Percentiles rank a stretch among this genome's conserved stretches.
Conservation (phyloP, 2,888 invertebrate genomes). For the Rambutsinella grinnellia region DNA sequence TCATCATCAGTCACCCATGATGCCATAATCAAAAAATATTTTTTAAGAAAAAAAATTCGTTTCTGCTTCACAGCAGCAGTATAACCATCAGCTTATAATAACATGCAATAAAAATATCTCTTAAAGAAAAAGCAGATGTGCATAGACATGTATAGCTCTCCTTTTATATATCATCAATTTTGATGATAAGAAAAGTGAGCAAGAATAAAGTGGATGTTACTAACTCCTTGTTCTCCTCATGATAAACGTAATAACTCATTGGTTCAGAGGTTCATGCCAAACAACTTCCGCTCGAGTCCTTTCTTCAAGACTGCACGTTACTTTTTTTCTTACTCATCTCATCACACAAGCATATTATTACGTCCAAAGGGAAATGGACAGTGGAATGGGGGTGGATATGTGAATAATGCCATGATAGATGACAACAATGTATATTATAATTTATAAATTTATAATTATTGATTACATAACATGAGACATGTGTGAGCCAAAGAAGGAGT, state of each 20-base stretch:
- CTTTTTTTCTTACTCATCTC: slow-evolving; percentile 14
- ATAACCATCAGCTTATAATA: no score
- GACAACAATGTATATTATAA: slow-evolving; percentile 1
- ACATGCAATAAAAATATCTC: no score
- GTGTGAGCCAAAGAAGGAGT: not conserved
- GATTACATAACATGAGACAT: not conserved
- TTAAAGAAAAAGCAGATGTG: no score
- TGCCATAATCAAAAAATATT: slow-evolving; percentile 28
- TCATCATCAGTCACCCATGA: slow-evolving; percentile 57
- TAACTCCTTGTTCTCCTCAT: no score
- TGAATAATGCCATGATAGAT: no score
- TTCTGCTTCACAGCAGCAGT: no score
- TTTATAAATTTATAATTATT: not conserved
- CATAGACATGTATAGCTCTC: no score
- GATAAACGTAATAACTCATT: slow-evolving; percentile 56
- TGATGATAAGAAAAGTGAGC: no score
- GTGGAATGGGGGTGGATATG: not conserved
- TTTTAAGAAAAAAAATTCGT: slow-evolving; percentile 1
- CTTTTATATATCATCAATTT: no score
- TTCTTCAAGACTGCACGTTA: slow-evolving; percentile 9
- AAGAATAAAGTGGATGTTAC: no score
- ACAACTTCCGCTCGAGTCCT: slow-evolving; percentile 51
- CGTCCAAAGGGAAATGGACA: slow-evolving; percentile 3
- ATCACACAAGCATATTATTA: slow-evolving; percentile 6
- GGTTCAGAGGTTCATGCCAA: slow-evolving; percentile 57